Evolutionary conservation across 2,888 invertebrate species (phyloP), one percentile per base, ranked within the genome.

Genomic region (Ormyrus labotus): DNA sequence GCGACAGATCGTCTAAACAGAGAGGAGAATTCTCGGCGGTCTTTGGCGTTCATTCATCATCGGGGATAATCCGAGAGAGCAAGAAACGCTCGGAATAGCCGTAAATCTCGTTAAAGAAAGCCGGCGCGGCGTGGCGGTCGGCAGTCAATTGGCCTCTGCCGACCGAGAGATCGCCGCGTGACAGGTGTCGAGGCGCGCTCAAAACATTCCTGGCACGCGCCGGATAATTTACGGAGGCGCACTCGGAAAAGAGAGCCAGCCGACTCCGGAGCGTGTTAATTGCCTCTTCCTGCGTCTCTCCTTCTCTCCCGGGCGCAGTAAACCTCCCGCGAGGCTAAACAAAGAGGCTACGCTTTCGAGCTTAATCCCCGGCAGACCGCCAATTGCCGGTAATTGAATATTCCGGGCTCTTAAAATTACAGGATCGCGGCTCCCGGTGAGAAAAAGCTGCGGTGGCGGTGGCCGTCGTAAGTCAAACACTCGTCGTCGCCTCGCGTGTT

Each of bases 191-290:
- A 13, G 48, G 51, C 61, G 68, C 19, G 65, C 60, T 78, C 72
- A 34, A 78, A 61, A 72, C 71, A 74, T 74, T 79, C 64, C 51
- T 51, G 74, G 79, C 79, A 79, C 73, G 74, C 64, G 79, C 79
- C 79, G 68, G 73, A 74, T 79, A 69, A 79, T 73, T 79, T 68
- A 68, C 73, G 57, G 50, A 71, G 61, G 50, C 64, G 69, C 55
- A 64, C 13, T 48, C 8, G 58, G 61, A 58, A 64, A 70, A 77
- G 47, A 51, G 58, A 19, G 19, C 19, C 19, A 78, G 72, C 34
- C 65, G 57, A 64, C 64, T 53, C 50, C 63, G n/a, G 69, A 34
- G 77, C 64, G 64, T 19, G 19, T 71, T 78, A 78, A 71, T 71
- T 50, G 71, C 69, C 55, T 48, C 1, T 8, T 6, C 61, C 19